Conservation (phyloP, 2,113 vertebrate species). For the Meriones unguiculatus region DNA sequence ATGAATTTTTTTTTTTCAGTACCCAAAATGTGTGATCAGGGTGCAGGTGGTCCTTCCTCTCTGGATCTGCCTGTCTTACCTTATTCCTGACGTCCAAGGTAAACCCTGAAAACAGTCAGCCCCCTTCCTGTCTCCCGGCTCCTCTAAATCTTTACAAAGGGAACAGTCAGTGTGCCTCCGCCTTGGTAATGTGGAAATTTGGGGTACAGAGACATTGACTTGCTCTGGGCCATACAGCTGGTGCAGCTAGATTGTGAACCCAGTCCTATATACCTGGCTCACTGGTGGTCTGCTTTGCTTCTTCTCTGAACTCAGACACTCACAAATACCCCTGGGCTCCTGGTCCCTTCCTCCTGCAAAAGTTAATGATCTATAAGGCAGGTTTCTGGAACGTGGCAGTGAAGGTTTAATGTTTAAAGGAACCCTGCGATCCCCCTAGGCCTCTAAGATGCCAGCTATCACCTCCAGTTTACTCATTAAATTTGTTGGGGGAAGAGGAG, state of each 20-base stretch:
- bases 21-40: background rate
- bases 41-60: background rate
- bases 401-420: constrained; percentile 74
- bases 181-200: background rate
- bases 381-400: constrained; percentile 62
- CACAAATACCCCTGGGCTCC: background rate
- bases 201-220: background rate
- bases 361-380: constrained; percentile 77
- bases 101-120: background rate
- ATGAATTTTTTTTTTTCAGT: background rate
- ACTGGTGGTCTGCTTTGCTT: background rate
- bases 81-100: background rate
- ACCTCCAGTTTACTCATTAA: constrained; percentile 49
- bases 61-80: background rate
- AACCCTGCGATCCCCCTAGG: background rate
- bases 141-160: background rate
- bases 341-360: background rate
- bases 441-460: constrained; percentile 37
- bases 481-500: background rate
- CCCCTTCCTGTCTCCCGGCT: background rate
- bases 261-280: background rate
- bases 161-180: background rate
- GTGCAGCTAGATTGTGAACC: background rate
- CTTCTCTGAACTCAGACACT: background rate
- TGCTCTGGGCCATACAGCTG: background rate